Evolutionary conservation across 2,113 vertebrate genomes (phyloP).

Genomic region (Pleuronectes platessa): DNA sequence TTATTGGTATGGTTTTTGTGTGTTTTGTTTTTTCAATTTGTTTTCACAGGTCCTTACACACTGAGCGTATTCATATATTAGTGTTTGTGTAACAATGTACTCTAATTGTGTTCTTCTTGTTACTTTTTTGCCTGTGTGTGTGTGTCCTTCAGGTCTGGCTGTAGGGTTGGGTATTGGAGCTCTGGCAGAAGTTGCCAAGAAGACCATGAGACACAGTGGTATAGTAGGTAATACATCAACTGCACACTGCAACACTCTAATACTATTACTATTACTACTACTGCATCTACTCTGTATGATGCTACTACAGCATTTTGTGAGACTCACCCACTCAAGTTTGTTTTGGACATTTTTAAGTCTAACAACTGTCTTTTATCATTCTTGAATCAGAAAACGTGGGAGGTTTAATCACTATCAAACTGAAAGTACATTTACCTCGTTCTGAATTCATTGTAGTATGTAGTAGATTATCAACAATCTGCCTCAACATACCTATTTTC

Average conservation of each 20-base stretch:
- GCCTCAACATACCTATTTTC: not conserved
- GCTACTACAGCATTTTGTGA: not conserved
- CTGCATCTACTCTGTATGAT: too few relatives aligned
- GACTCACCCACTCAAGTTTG: too few relatives aligned
- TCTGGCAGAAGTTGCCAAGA: conserved; percentile 96
- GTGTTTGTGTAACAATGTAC: not conserved
- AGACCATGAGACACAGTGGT: conserved; percentile 88
- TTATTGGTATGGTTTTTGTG: too few relatives aligned
- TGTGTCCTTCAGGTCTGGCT: conserved; percentile 86
- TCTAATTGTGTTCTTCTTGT: not conserved
- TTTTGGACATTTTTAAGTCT: too few relatives aligned
- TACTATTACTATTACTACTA: not conserved
- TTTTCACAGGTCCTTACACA: too few relatives aligned
- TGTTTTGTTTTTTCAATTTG: too few relatives aligned
- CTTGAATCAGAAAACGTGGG: not conserved
- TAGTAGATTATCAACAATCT: not conserved
- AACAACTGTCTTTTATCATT: not conserved
- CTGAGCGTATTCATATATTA: too few relatives aligned
- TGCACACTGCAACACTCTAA: not conserved
- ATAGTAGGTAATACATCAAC: conserved; percentile 79
- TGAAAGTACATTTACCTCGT: not conserved
- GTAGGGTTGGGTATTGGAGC: conserved; percentile 95
- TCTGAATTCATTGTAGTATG: not conserved
- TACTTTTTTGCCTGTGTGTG: not conserved
- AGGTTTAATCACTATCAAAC: not conserved